phyloP scores from a whole-genome alignment of 1,140 invertebrate species.

The Plodia interpunctella region DNA sequence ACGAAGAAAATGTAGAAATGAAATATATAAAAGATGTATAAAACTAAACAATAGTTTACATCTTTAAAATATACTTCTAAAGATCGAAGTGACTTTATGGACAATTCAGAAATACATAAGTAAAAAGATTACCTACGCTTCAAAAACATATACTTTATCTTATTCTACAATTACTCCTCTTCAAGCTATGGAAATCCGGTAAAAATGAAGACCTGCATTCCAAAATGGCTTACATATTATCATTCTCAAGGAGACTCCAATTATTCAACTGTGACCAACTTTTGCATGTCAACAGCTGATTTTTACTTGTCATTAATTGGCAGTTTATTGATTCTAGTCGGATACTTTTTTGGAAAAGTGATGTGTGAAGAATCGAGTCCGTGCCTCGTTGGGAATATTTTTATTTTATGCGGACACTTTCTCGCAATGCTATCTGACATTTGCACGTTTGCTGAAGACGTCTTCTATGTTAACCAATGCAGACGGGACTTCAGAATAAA shows the following conservation, averaged over 20 bases:
- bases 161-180: neutral
- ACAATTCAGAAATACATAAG: neutral
- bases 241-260: neutral
- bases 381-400: slow-evolving; percentile 22
- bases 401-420: slow-evolving; percentile 36
- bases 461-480: slow-evolving; percentile 21
- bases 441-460: slow-evolving; percentile 23
- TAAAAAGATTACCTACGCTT: neutral
- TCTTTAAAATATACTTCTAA: too few relatives aligned
- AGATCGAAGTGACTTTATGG: too few relatives aligned
- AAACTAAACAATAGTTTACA: too few relatives aligned
- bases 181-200: neutral
- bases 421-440: slow-evolving; percentile 29
- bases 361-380: slow-evolving; percentile 15
- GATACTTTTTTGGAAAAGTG: slow-evolving; percentile 30
- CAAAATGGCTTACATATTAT: slow-evolving; percentile 13
- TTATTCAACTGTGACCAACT: slow-evolving; percentile 4
- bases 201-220: slow-evolving; percentile 22
- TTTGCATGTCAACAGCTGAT: slow-evolving; percentile 20
- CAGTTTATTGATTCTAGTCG: slow-evolving; percentile 29
- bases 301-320: slow-evolving; percentile 32
- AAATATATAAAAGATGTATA: too few relatives aligned
- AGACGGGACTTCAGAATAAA: slow-evolving; percentile 25
- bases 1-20: too few relatives aligned
- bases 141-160: neutral